Conservation (phyloP, 1,140 invertebrate genomes). For the Zaprionus tsacasi region DNA sequence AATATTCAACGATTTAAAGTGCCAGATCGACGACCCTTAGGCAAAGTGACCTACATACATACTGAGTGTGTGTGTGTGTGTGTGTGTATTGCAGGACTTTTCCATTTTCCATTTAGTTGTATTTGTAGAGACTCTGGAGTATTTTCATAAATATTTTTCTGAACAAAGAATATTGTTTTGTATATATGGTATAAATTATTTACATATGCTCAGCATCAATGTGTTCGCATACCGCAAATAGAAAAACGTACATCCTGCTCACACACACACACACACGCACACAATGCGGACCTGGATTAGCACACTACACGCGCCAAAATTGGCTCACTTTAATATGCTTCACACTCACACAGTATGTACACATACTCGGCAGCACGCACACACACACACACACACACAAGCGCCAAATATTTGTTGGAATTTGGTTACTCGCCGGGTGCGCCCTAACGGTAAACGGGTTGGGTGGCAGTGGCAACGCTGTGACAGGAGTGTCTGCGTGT, state of each 20-base stretch:
- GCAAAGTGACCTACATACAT: background rate
- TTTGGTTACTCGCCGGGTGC: slow-evolving; percentile 33
- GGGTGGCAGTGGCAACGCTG: background rate
- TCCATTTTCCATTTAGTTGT: too few species aligned
- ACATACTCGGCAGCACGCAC: slow-evolving; percentile 20
- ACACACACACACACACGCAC: background rate
- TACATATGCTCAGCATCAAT: background rate
- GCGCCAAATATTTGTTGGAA: slow-evolving; percentile 52
- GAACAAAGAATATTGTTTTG: background rate
- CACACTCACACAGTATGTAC: slow-evolving; percentile 39
- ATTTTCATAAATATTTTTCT: background rate
- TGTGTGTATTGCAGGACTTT: too few species aligned
- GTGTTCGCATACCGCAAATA: slow-evolving; percentile 8
- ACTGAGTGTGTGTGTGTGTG: background rate
- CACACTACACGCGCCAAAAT: slow-evolving; percentile 48
- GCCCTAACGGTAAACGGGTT: slow-evolving; percentile 15
- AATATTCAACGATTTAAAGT: background rate
- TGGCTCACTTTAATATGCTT: slow-evolving; percentile 69
- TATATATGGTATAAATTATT: background rate
- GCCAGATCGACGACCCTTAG: background rate
- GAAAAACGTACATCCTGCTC: slow-evolving; percentile 1
- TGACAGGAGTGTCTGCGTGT: background rate
- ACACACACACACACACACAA: slow-evolving; percentile 26
- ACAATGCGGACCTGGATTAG: slow-evolving; percentile 25
- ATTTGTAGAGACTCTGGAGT: too few species aligned